Conservation (phyloP, 2,888 invertebrate genomes). For the Azorinus chamasolen region DNA sequence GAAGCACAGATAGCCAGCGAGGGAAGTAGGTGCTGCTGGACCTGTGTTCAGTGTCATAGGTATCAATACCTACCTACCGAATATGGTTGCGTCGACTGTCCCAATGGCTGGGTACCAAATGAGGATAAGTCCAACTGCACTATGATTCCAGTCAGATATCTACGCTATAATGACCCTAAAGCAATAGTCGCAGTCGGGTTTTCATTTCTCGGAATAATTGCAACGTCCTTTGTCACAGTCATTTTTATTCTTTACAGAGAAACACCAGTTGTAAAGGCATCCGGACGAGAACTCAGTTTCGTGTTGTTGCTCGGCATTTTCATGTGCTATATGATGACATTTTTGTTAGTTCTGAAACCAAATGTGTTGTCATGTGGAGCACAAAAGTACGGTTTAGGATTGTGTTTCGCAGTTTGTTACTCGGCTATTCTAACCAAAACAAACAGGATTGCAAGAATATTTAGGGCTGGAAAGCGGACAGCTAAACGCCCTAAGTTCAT, state of each 20-base stretch:
- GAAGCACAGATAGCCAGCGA: conserved; percentile 97
- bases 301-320: conserved; percentile 85
- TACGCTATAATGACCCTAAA: conserved; percentile 91
- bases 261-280: conserved; percentile 87
- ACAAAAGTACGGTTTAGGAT: conserved; percentile 86
- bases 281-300: conserved; percentile 87
- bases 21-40: conserved; percentile 88
- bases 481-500: conserved; percentile 87
- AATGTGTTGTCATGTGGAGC: conserved; percentile 84
- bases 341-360: conserved; percentile 85
- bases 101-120: conserved; percentile 93
- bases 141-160: conserved; percentile 87
- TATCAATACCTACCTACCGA: conserved; percentile 89
- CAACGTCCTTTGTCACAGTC: conserved; percentile 82
- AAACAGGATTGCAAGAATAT: conserved; percentile 86
- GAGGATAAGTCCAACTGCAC: conserved; percentile 89
- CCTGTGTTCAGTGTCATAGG: conserved; percentile 91
- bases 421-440: conserved; percentile 87
- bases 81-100: conserved; percentile 94
- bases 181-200: conserved; percentile 96
- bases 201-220: conserved; percentile 85
- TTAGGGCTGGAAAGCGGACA: conserved; percentile 86
- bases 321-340: conserved; percentile 85
- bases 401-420: conserved; percentile 86
- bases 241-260: conserved; percentile 85